phyloP scores from a whole-genome alignment of 2,113 vertebrate genomes.

The Orientallactaga bullata region DNA sequence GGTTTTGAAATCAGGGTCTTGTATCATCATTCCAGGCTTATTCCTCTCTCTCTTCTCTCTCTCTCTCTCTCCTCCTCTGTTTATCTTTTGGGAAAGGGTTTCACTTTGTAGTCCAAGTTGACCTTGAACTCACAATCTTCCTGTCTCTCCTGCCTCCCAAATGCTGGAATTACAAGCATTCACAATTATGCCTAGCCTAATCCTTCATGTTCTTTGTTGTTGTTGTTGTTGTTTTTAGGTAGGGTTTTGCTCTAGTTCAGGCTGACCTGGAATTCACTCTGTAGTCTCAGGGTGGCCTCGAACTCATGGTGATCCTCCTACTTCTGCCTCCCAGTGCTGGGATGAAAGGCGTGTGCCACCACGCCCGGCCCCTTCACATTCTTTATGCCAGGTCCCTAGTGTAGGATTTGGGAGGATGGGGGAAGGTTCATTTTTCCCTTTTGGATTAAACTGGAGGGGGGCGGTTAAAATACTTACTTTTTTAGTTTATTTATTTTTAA shows the following conservation, averaged over 20 bases:
- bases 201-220: neutral
- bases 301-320: too few relatives aligned
- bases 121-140: neutral
- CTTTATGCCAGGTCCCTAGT: neutral
- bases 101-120: neutral
- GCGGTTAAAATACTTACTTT: neutral
- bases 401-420: neutral
- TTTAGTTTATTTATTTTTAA: slow-evolving; percentile 5
- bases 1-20: neutral
- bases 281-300: too few relatives aligned
- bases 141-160: neutral
- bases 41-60: neutral
- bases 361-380: too few relatives aligned
- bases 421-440: neutral
- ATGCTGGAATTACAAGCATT: neutral
- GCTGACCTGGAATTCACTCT: too few relatives aligned
- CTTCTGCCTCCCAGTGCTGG: too few relatives aligned
- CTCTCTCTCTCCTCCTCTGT: neutral
- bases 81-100: neutral
- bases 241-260: too few relatives aligned
- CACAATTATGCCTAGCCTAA: neutral
- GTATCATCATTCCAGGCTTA: neutral
- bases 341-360: too few relatives aligned
- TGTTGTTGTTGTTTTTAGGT: too few relatives aligned
- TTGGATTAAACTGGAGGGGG: neutral